Percentiles rank a stretch among this genome's conserved stretches.
These are phyloP conservation scores for Macquaria ambigua DNA, from an alignment of 2,113 vertebrate genomes.

Conservation along the genomic window DNA sequence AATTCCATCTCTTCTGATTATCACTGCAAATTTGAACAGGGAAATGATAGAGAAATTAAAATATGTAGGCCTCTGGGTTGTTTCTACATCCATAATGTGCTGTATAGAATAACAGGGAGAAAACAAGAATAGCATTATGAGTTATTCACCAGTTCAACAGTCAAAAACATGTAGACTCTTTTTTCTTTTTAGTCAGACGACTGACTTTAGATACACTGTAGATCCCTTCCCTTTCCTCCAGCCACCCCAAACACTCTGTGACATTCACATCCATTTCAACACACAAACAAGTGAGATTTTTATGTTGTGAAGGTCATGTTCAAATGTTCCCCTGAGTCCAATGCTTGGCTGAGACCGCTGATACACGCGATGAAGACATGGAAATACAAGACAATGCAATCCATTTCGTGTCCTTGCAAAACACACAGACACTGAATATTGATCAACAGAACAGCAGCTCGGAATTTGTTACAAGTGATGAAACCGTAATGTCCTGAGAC, in stretches of 20 bases:
- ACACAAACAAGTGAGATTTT: constrained; percentile 24
- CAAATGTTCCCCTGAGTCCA: constrained; percentile 30
- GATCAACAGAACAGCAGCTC: constrained; percentile 55
- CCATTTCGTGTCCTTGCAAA: constrained; percentile 8
- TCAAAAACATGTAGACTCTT: not conserved
- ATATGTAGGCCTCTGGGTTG: not conserved
- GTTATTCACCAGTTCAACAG: not conserved
- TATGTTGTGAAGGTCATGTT: constrained; percentile 48
- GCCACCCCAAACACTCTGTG: constrained; percentile 15
- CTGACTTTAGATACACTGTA: constrained; percentile 28
- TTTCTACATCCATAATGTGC: not conserved
- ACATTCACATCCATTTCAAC: constrained; percentile 39
- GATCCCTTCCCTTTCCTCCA: constrained; percentile 28
- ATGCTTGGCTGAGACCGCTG: constrained; percentile 13
- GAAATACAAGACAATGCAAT: constrained; percentile 40
- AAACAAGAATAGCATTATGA: not conserved
- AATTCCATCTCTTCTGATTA: constrained; percentile 36
- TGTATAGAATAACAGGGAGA: not conserved
- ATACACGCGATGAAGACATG: constrained; percentile 30
- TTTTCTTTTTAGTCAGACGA: not conserved
- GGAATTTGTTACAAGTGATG: constrained; percentile 48
- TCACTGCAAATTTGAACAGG: not conserved
- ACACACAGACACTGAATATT: constrained; percentile 48
- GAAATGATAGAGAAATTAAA: not conserved
- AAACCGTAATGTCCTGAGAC: constrained; percentile 32